Conservation (phyloP, 2,888 invertebrate species). For the Volucella inflata region DNA sequence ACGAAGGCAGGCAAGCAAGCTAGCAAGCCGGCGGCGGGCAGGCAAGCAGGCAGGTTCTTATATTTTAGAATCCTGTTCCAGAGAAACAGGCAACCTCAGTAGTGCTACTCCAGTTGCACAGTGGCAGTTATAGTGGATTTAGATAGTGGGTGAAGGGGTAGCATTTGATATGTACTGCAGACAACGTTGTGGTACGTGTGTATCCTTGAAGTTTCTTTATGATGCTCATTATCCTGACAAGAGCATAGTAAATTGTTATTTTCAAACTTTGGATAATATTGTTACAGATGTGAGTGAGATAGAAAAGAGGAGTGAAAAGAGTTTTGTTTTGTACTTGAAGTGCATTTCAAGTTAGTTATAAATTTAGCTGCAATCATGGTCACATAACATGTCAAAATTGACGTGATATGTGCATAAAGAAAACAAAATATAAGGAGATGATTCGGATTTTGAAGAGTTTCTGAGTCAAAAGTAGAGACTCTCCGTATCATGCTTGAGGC, state of each 20-base stretch:
- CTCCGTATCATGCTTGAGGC: too few relatives aligned
- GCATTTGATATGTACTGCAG: conserved; percentile 31
- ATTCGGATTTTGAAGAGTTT: too few relatives aligned
- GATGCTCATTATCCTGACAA: conserved; percentile 75
- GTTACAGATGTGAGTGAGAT: conserved; percentile 42
- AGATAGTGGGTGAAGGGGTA: conserved; percentile 1
- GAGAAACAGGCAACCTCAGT: conserved; percentile 6
- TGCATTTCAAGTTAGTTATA: too few relatives aligned
- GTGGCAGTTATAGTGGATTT: conserved; percentile 48
- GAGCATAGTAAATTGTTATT: conserved; percentile 73
- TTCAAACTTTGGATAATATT: conserved; percentile 67
- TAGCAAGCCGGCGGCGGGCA: conserved; percentile 20
- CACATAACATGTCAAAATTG: too few relatives aligned
- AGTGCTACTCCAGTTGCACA: conserved; percentile 44
- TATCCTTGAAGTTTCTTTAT: conserved; percentile 74
- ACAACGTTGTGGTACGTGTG: conserved; percentile 56
- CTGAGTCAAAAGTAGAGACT: too few relatives aligned
- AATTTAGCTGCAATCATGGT: too few relatives aligned
- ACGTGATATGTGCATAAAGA: too few relatives aligned
- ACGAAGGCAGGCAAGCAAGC: conserved; percentile 24
- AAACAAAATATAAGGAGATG: too few relatives aligned
- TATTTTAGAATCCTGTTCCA: conserved; percentile 61
- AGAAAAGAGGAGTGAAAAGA: neutral
- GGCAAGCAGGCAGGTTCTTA: conserved; percentile 44
- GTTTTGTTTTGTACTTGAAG: too few relatives aligned